Base-by-base conservation (phyloP, 2,113 vertebrate genomes). In the Pongo pygmaeus region DNA sequence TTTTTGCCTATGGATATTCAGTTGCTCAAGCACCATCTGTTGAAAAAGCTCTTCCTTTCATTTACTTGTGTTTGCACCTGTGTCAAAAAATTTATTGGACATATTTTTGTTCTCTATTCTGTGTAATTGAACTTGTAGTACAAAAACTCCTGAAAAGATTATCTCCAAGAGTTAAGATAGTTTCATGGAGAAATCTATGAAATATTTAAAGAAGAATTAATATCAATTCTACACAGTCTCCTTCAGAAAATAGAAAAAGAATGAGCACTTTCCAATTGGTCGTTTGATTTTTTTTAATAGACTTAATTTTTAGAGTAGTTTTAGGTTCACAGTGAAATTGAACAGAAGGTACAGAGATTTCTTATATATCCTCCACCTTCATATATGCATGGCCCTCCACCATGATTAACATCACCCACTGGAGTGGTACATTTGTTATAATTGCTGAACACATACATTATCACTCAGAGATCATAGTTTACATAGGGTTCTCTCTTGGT, bases 371-470 rank as follows among this genome's bases (percentile, higher is more conserved):
- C 10, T 6, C 40, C 12, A 38, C 20, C 27, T 30, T 2, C 3
- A 1, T 5, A 5, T 22, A 27, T 57, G 9, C 3, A 18, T 46
- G 23, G 27, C 22, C 30, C 38, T 92, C 78, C 9, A 6, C 20
- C 5, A 43, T 52, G n/a, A 5, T 77, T 69, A 32, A 23, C n/a
- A 40, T 59, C 22, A 3, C 43, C 64, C 22, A 8, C 3, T 48
- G n/a, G 32, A 79, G 7, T 4, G 22, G 17, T 27, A 2, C 0
- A 32, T 61, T 50, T 61, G 25, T 43, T 52, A 9, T 3, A 27
- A 17, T 6, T n/a, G 12, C 22, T 23, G 0, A 52, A 27, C 4
- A 5, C 4, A 7, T 32, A 17, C 10, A 7, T 52, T 61, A n/a
- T 18, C 22, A n/a, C 38, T 61, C 18, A 18, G 23, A 12, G 16